Base-by-base conservation (phyloP, 2,113 vertebrate genomes). In the Myotis brandtii region DNA sequence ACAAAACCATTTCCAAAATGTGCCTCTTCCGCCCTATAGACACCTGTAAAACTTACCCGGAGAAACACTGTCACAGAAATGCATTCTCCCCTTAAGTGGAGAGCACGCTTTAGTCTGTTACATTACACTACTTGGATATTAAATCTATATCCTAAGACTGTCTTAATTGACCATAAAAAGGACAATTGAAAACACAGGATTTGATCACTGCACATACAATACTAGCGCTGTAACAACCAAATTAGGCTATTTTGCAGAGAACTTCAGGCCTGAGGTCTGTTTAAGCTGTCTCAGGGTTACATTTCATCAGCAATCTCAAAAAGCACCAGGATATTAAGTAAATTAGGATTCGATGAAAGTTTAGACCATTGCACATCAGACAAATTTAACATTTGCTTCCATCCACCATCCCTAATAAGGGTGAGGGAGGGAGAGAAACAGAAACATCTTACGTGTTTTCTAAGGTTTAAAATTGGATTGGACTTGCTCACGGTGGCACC, bases 141-240 rank as follows among this genome's bases (percentile, higher is more conserved):
- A 96, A 96, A 89, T 96, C 91, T 89, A 87, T 89, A 96, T 59
- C 86, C 83, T 59, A 93, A 96, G 80, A 93, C 95, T 81, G 20
- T 83, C 72, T 95, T 97, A 96, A 98, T 93, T 97, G 94, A 87
- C 94, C 96, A 97, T 97, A 96, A 96, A 97, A 97, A 79, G 86
- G 93, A 95, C 91, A 96, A 97, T 34, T 95, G 95, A 76, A 97
- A 97, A 94, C 91, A 96, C 16, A 86, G 89, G 69, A 52, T 87
- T 91, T 96, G 95, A 94, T 93, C 86, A 50, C 16, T 20, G 83
- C 46, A 37, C 62, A 89, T 70, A 64, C 37, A 92, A 54, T n/a
- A 8, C 46, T 17, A 3, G 13, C 0, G 2, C 50, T 11, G 6
- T 87, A 83, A 82, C 92, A 70, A 95, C 75, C 89, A 81, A 93